Evolutionary conservation across 2,888 invertebrate species (phyloP).

Genomic region (Agonum fuliginosum): DNA sequence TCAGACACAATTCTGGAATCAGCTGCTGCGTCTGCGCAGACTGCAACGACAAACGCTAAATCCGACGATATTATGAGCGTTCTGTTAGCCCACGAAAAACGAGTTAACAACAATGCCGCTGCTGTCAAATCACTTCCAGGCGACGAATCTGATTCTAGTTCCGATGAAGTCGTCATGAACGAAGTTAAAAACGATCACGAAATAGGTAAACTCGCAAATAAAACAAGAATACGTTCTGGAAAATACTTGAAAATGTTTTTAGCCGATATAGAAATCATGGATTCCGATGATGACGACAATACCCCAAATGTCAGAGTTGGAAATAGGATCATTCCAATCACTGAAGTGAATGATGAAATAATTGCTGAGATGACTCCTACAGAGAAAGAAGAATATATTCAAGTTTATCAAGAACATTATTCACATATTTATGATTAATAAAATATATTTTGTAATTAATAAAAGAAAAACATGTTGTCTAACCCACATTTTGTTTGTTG

Average conservation of each 20-base stretch:
- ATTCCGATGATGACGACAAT: constrained; percentile 86
- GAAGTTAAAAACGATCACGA: constrained; percentile 77
- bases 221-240: no score
- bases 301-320: constrained; percentile 89
- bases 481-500: background rate
- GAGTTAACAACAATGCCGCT: constrained; percentile 77
- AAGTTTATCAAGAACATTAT: constrained; percentile 94
- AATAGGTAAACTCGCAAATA: constrained; percentile 59
- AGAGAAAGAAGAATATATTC: constrained; percentile 96
- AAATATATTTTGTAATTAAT: constrained; percentile 46
- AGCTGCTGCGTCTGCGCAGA: constrained; percentile 66
- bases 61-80: constrained; percentile 95
- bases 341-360: constrained; percentile 89
- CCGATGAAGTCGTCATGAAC: constrained; percentile 84
- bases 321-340: constrained; percentile 85
- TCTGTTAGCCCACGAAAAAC: constrained; percentile 90
- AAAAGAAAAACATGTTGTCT: background rate
- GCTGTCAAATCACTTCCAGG: constrained; percentile 78
- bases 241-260: constrained; percentile 65
- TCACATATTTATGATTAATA: constrained; percentile 88
- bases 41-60: constrained; percentile 75
- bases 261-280: constrained; percentile 84
- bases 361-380: constrained; percentile 93
- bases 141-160: constrained; percentile 85
- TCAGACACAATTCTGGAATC: constrained; percentile 74